These are phyloP conservation scores for Tiliacea aurago DNA, from an alignment of 2,888 invertebrate genomes.

Conservation along the genomic window DNA sequence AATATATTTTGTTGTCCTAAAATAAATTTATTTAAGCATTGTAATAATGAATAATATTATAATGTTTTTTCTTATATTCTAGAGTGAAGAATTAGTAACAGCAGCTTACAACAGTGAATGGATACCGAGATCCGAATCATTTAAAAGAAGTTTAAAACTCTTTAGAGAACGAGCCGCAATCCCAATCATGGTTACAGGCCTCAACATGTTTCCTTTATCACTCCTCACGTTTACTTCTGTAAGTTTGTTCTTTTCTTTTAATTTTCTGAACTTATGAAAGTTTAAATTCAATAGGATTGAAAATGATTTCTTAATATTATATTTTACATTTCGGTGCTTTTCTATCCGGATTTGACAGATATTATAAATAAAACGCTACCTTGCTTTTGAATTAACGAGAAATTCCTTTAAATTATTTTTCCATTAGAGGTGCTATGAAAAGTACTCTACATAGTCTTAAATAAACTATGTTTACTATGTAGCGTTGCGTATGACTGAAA, in stretches of 20 bases:
- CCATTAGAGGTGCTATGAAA: neutral
- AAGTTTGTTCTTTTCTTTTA: slow-evolving; percentile 41
- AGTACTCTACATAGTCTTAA: neutral
- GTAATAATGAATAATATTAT: neutral
- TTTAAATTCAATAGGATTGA: too few relatives aligned
- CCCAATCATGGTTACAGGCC: slow-evolving; percentile 74
- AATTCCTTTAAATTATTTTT: neutral
- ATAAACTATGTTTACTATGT: neutral
- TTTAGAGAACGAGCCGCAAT: slow-evolving; percentile 76
- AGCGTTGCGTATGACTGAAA: neutral
- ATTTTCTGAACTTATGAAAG: neutral
- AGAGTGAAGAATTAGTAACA: slow-evolving; percentile 76
- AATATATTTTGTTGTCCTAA: too few relatives aligned
- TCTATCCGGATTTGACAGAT: neutral
- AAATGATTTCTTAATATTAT: neutral
- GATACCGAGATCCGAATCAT: slow-evolving; percentile 75
- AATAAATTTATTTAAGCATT: neutral
- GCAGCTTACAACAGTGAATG: slow-evolving; percentile 81
- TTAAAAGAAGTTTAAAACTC: slow-evolving; percentile 75
- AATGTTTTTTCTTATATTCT: slow-evolving; percentile 47
- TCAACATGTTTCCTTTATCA: slow-evolving; percentile 79
- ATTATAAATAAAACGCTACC: neutral
- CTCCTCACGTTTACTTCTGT: slow-evolving; percentile 79
- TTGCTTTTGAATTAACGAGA: neutral
- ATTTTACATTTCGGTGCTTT: neutral